Conservation (phyloP, 53 echinoderm and acorn worm species). For the Astropecten irregularis region DNA sequence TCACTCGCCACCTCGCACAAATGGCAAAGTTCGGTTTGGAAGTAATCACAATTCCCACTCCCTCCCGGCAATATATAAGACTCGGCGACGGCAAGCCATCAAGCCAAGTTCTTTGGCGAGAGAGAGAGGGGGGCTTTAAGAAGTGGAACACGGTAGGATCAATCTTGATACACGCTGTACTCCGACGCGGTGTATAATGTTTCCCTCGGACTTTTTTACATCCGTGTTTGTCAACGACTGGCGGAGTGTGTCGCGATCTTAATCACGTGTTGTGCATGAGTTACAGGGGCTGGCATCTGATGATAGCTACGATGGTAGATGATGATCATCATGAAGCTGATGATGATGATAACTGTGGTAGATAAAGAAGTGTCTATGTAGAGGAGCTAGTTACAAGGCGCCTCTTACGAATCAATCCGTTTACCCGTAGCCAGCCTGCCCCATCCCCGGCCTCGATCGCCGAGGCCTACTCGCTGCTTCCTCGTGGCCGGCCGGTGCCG, state of each 20-base stretch:
- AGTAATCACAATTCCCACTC: slow-evolving; percentile 35
- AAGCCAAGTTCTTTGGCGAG: too few species aligned
- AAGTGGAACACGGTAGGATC: not conserved
- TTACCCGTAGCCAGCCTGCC: not conserved
- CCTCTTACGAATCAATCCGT: not conserved
- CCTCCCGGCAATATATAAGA: slow-evolving; percentile 19
- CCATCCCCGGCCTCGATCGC: not conserved
- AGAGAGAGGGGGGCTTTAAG: slow-evolving; percentile 26
- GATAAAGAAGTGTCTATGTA: not conserved
- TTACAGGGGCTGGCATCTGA: not conserved
- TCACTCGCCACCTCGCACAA: slow-evolving; percentile 49
- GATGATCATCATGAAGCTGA: not conserved
- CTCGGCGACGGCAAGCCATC: not conserved
- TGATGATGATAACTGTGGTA: not conserved
- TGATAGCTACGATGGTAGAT: not conserved
- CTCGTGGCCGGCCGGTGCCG: too few species aligned
- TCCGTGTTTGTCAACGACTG: slow-evolving; percentile 52
- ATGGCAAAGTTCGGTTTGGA: slow-evolving; percentile 48
- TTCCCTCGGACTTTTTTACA: slow-evolving; percentile 10
- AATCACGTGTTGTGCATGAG: slow-evolving; percentile 29
- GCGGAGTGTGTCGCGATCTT: slow-evolving; percentile 28
- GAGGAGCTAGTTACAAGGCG: too few species aligned
- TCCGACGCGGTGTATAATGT: not conserved
- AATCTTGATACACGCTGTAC: slow-evolving; percentile 37
- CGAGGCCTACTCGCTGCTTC: not conserved